phyloP scores from a whole-genome alignment of 2,797 vertebrate genomes.

The Molossus alvarezi region DNA sequence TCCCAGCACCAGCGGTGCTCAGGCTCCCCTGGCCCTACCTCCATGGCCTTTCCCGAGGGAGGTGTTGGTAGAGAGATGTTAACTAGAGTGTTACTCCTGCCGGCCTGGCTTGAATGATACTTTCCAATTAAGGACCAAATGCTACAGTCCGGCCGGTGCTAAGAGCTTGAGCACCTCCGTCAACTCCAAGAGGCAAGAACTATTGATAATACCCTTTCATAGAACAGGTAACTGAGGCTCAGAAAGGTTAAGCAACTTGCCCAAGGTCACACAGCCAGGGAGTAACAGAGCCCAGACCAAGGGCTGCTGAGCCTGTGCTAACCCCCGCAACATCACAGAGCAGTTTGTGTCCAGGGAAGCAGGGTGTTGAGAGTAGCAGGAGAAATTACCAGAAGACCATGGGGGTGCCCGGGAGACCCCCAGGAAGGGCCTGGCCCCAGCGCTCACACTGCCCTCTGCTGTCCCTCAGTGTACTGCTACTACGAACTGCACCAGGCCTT shows the following conservation, averaged over 20 bases:
- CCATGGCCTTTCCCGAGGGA: background rate
- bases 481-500: slow-evolving; percentile 90
- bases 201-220: background rate
- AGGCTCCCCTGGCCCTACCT: rapidly evolving
- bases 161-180: background rate
- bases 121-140: background rate
- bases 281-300: background rate
- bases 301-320: background rate
- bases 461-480: slow-evolving; percentile 91
- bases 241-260: background rate
- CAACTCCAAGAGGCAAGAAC: background rate
- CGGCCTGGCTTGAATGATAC: background rate
- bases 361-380: background rate
- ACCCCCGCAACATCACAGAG: background rate
- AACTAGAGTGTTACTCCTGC: background rate
- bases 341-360: background rate
- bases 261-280: background rate
- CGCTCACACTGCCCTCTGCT: background rate
- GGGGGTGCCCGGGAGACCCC: background rate
- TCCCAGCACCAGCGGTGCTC: background rate
- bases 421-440: background rate
- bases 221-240: background rate
- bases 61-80: background rate
- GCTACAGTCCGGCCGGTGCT: background rate
- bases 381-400: background rate